Evolutionary conservation across 2,888 invertebrate species (phyloP), one percentile per base, ranked within the genome.

Genomic region (Sinopyrophorus schimmeli): DNA sequence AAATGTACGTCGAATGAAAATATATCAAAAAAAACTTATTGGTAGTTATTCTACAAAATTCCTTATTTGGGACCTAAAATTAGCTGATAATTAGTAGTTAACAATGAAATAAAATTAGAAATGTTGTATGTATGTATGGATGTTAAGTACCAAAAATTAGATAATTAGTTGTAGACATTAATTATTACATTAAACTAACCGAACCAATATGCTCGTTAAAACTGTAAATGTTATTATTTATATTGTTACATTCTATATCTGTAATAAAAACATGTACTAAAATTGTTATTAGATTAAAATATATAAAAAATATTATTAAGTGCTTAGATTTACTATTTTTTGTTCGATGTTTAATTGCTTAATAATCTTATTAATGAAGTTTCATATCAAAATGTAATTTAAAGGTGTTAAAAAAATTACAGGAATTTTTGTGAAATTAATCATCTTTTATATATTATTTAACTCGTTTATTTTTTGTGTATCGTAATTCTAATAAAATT

Each of bases 251-350:
- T 34, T 44, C 55, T 58, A 58, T 60, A 62, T 62, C 57, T 57
- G 58, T 62, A 59, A 61, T 48, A 55, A 58, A 53, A 58, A 59
- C 55, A 54, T 61, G 62, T 64, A 64, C 62, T 63, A 61, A 63
- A 47, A 59, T 57, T 61, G 61, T 64, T 61, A 61, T 48, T 54
- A 57, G 58, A 60, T 49, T 48, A 39, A 56, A 51, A 44, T 30
- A 48, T 26, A 46, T 41, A 51, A 34, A 39, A 18, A n/a, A n/a
- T n/a, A n/a, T 23, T 28, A 41, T 20, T 28, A 30, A 16, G 9
- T 15, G 12, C 16, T 31, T 14, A 11, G 9, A 31, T n/a, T n/a
- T n/a, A n/a, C n/a, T n/a, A n/a, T n/a, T n/a, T n/a, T n/a, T n/a
- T n/a, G n/a, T n/a, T n/a, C n/a, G n/a, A n/a, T n/a, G n/a, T n/a